Base-by-base conservation (phyloP, 2,113 vertebrate species). In the Spheniscus mendiculus region DNA sequence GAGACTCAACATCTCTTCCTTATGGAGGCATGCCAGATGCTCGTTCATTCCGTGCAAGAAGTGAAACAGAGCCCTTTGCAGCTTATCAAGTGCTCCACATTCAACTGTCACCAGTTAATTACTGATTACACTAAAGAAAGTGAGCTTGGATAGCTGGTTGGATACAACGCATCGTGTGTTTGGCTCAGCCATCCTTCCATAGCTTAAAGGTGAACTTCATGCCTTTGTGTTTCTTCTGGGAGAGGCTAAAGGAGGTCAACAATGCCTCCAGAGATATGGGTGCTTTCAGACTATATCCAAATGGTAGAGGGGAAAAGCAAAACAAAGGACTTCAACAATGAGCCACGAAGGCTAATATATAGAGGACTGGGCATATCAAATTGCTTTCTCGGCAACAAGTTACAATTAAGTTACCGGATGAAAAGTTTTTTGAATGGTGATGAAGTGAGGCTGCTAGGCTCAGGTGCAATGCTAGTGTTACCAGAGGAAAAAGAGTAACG, bases 91-190 rank as follows among this genome's bases (percentile, higher is more conserved):
- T 6, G 53, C 29, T 87, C 29, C 49, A 45, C 0, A 0, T 74
- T 79, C 83, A 89, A 50, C 58, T 91, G 74, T 52, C 84, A 89
- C 73, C 42, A 17, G 22, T 15, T 83, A 94, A 82, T 93, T 87
- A 32, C 66, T 22, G 44, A 91, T 83, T 82, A 29, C 34, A 3
- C 25, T 6, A 32, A 36, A 42, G 18, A 69, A 83, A 36, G 9
- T 2, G 32, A 88, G 34, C 45, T 69, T 38, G 44, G 82, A 25
- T 21, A 80, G 55, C 58, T 59, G 79, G 67, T 5, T 65, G 58
- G 32, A 42, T 26, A 23, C 30, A 34, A 30, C 1, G 0, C 29
- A 16, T 8, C 2, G 0, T 4, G 4, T 2, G 6, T 49, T 82
- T 2, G 45, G 83, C 61, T 53, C 59, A 34, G 67, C 15, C 61